Evolutionary conservation across 2,797 vertebrate genomes (phyloP).

Genomic region (Rhyacichthys aspro): DNA sequence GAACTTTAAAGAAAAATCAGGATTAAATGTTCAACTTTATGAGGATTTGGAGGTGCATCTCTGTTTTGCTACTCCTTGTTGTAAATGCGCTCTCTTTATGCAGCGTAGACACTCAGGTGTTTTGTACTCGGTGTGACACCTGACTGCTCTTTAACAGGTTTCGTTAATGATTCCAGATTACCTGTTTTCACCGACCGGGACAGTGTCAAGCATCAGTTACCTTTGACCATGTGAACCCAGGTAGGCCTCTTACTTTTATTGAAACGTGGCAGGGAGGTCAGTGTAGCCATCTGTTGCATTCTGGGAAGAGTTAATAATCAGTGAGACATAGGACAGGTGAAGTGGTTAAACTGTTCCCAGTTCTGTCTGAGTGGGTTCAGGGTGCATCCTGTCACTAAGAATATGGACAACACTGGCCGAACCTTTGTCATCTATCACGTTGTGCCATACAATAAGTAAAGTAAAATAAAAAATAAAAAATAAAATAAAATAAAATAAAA

Average conservation of each 20-base stretch:
- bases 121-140: slow-evolving; percentile 42
- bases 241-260: slow-evolving; percentile 61
- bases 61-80: too few species aligned
- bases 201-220: slow-evolving; percentile 52
- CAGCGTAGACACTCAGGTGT: not conserved
- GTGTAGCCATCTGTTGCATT: not conserved
- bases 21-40: too few species aligned
- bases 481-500: too few species aligned
- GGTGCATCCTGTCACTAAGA: slow-evolving; percentile 72
- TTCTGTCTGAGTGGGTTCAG: slow-evolving; percentile 67
- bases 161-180: slow-evolving; percentile 71
- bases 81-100: too few species aligned
- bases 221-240: slow-evolving; percentile 41
- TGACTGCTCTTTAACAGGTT: slow-evolving; percentile 35
- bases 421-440: too few species aligned
- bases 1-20: too few species aligned
- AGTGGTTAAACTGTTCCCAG: slow-evolving; percentile 70
- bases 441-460: too few species aligned
- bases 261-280: not conserved
- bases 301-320: slow-evolving; percentile 58
- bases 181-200: slow-evolving; percentile 56
- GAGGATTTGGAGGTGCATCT: too few species aligned
- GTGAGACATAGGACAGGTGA: slow-evolving; percentile 46
- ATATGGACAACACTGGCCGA: not conserved
- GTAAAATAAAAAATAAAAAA: too few species aligned